Conservation (phyloP, 1,140 invertebrate species). For the Atopsyche davidsoni region DNA sequence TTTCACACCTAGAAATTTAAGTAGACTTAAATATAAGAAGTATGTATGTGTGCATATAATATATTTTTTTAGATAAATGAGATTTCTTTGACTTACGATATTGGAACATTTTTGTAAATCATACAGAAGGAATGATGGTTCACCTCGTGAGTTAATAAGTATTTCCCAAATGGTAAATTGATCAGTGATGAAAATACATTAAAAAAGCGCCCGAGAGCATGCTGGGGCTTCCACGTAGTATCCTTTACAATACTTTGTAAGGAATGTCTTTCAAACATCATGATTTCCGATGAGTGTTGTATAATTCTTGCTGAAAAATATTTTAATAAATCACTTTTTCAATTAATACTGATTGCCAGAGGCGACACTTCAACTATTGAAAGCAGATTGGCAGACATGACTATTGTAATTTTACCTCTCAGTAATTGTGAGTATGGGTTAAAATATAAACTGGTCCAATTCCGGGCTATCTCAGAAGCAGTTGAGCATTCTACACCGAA, state of each 20-base stretch:
- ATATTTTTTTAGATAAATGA: constrained; percentile 1
- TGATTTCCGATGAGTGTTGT: constrained; percentile 34
- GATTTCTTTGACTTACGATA: not conserved
- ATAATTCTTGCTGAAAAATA: constrained; percentile 38
- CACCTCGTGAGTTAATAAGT: constrained; percentile 40
- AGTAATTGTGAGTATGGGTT: constrained; percentile 39
- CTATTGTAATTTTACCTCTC: constrained; percentile 36
- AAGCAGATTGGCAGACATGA: not conserved
- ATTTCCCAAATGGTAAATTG: constrained; percentile 36
- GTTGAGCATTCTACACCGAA: constrained; percentile 43
- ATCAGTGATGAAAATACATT: constrained; percentile 37
- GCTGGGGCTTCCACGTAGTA: constrained; percentile 36
- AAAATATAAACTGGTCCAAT: constrained; percentile 45
- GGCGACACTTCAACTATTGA: not conserved
- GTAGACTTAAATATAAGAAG: constrained; percentile 3
- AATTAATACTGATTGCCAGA: not conserved
- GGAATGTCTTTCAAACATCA: constrained; percentile 40
- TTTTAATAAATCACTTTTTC: constrained; percentile 2
- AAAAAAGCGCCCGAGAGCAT: constrained; percentile 36
- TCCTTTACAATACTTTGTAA: constrained; percentile 36
- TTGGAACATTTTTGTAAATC: constrained; percentile 34
- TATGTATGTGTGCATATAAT: not conserved
- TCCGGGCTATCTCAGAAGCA: constrained; percentile 38
- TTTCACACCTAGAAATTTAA: constrained; percentile 27
- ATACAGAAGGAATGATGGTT: constrained; percentile 40